These are phyloP conservation scores for Pollachius pollachius DNA, from an alignment of 2,113 vertebrate genomes.

Conservation along the genomic window DNA sequence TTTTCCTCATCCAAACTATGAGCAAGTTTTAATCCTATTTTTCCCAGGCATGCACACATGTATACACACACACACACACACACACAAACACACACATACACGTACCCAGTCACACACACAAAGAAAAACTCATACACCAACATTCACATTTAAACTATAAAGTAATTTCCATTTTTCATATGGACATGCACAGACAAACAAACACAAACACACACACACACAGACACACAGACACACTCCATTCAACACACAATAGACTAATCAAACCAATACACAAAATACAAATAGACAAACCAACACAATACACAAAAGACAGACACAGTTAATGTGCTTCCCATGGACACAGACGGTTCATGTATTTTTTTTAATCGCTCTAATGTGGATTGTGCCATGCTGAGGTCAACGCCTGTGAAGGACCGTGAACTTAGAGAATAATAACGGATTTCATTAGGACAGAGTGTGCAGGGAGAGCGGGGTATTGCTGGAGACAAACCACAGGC, in stretches of 20 bases:
- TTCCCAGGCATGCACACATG: background rate
- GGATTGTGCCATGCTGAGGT: constrained; percentile 26
- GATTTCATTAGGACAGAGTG: constrained; percentile 53
- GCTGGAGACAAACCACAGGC: constrained; percentile 1
- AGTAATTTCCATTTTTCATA: too few species aligned
- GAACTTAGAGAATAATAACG: constrained; percentile 42
- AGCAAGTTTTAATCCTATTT: background rate
- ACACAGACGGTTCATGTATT: background rate
- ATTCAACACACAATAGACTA: too few species aligned
- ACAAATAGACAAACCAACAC: background rate
- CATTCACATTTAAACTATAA: background rate
- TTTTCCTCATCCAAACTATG: background rate
- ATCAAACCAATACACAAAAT: background rate
- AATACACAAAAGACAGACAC: background rate
- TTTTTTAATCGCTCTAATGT: constrained; percentile 19
- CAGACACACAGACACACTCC: constrained; percentile 12
- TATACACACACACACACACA: too few species aligned
- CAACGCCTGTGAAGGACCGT: constrained; percentile 36
- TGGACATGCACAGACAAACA: background rate
- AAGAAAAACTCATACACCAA: background rate
- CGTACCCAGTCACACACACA: background rate
- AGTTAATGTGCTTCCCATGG: constrained; percentile 12
- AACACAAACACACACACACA: constrained; percentile 8
- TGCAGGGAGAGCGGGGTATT: constrained; percentile 17
- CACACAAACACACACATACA: background rate